Evolutionary conservation across 30 jellyfish, hydroid and myxozoan species (phyloP).

Genomic region (Mastigias papua): DNA sequence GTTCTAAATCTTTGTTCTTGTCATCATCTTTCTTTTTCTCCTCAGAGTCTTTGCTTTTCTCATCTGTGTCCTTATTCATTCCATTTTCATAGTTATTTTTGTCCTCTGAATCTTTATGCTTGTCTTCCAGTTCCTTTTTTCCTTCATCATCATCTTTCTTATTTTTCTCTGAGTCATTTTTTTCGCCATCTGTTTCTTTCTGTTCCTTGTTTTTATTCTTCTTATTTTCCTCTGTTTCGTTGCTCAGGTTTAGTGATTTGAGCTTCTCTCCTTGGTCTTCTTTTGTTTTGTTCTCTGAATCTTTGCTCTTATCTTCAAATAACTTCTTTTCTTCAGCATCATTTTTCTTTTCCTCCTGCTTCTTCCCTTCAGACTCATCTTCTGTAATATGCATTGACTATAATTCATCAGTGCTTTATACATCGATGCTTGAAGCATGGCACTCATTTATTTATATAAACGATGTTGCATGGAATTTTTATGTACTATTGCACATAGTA

Average conservation of each 20-base stretch:
- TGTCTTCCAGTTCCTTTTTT: slow-evolving; percentile 19
- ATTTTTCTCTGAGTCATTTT: not conserved
- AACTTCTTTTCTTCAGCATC: not conserved
- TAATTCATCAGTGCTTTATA: too few species aligned
- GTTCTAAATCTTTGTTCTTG: too few species aligned
- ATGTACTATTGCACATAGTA: too few species aligned
- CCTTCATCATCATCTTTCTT: not conserved
- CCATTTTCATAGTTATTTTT: not conserved
- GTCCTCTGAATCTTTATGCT: not conserved
- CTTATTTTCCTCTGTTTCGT: not conserved
- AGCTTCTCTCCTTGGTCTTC: too few species aligned
- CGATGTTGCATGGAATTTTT: too few species aligned
- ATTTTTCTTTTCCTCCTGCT: not conserved
- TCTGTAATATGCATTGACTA: too few species aligned
- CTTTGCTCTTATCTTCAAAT: not conserved
- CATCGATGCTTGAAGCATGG: too few species aligned
- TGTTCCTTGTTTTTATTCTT: not conserved
- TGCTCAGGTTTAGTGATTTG: too few species aligned
- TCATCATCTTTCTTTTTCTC: too few species aligned
- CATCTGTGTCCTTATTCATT: not conserved
- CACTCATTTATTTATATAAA: too few species aligned
- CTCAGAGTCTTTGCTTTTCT: not conserved
- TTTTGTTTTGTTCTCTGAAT: too few species aligned
- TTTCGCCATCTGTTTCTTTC: not conserved
- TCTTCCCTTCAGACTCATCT: not conserved